Percentiles rank a stretch among this genome's conserved stretches.
phyloP scores from a whole-genome alignment of 37 sponge, comb jelly and placozoan genomes.

The Cladorhizidae sp. region DNA sequence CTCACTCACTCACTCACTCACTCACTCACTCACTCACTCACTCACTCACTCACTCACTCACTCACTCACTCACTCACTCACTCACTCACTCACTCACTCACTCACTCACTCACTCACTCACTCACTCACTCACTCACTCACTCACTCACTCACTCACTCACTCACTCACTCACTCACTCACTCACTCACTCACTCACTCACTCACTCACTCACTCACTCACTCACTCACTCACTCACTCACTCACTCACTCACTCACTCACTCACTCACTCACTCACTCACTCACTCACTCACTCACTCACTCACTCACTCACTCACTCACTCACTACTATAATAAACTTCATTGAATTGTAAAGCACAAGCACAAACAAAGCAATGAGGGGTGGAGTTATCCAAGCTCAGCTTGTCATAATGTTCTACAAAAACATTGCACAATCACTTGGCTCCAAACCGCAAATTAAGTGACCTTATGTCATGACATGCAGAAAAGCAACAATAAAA shows the following conservation, averaged over 20 bases:
- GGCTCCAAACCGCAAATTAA: too few species aligned
- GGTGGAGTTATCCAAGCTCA: too few species aligned
- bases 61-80: slow-evolving; percentile 23
- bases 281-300: slow-evolving; percentile 6
- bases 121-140: not conserved
- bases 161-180: slow-evolving; percentile 34
- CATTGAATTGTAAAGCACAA: too few species aligned
- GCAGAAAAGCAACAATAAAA: too few species aligned
- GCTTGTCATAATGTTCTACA: too few species aligned
- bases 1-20: slow-evolving; percentile 34
- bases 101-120: slow-evolving; percentile 20
- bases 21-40: slow-evolving; percentile 33
- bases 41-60: slow-evolving; percentile 35
- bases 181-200: slow-evolving; percentile 33
- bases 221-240: slow-evolving; percentile 23
- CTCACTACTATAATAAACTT: too few species aligned
- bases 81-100: slow-evolving; percentile 11
- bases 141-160: not conserved
- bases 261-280: slow-evolving; percentile 20
- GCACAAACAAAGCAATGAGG: too few species aligned
- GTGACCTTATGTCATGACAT: too few species aligned
- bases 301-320: slow-evolving; percentile 31
- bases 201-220: slow-evolving; percentile 35
- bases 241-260: slow-evolving; percentile 11
- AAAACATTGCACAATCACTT: too few species aligned